A percentile compares a stretch with the other conserved stretches of the same genome.
Evolutionary conservation across 1,140 invertebrate genomes (phyloP).

Genomic region (Drosophila kanapiae): DNA sequence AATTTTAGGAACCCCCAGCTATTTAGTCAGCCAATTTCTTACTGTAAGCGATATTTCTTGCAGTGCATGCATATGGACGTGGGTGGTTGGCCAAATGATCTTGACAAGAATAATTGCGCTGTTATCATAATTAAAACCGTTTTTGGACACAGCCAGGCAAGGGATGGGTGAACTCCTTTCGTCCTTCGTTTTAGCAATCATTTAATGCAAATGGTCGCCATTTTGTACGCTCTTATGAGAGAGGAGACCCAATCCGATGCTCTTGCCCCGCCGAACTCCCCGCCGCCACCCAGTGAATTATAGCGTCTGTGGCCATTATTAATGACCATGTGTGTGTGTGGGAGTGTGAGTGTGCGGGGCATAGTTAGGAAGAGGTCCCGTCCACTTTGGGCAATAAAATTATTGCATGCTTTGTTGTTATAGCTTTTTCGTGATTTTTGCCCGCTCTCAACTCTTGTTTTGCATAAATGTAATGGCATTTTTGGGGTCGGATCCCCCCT

Average conservation of each 20-base stretch:
- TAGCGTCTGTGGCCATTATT: slow-evolving; percentile 80
- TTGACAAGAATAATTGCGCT: slow-evolving; percentile 84
- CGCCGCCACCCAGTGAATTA: slow-evolving; percentile 52
- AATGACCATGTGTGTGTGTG: slow-evolving; percentile 63
- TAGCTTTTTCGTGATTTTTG: slow-evolving; percentile 77
- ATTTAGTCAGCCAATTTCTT: no score
- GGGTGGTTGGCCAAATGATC: slow-evolving; percentile 70
- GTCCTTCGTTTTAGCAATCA: slow-evolving; percentile 78
- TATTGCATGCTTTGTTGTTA: slow-evolving; percentile 81
- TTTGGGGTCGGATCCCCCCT: slow-evolving; percentile 25
- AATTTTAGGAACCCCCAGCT: no score
- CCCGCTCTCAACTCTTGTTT: slow-evolving; percentile 36
- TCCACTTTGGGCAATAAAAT: slow-evolving; percentile 60
- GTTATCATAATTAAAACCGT: slow-evolving; percentile 82
- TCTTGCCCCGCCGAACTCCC: slow-evolving; percentile 4
- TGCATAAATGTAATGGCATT: slow-evolving; percentile 77
- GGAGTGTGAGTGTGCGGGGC: slow-evolving; percentile 9
- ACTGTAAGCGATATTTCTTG: neutral
- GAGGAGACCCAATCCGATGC: slow-evolving; percentile 7
- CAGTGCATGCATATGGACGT: slow-evolving; percentile 17
- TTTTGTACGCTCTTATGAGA: slow-evolving; percentile 73
- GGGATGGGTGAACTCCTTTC: slow-evolving; percentile 36
- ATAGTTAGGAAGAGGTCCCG: slow-evolving; percentile 43
- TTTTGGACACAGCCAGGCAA: slow-evolving; percentile 60
- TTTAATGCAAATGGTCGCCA: slow-evolving; percentile 83